Percentiles rank a stretch among this genome's conserved stretches.
phyloP scores from a whole-genome alignment of 2,888 invertebrate species.

The Melanargia galathea region DNA sequence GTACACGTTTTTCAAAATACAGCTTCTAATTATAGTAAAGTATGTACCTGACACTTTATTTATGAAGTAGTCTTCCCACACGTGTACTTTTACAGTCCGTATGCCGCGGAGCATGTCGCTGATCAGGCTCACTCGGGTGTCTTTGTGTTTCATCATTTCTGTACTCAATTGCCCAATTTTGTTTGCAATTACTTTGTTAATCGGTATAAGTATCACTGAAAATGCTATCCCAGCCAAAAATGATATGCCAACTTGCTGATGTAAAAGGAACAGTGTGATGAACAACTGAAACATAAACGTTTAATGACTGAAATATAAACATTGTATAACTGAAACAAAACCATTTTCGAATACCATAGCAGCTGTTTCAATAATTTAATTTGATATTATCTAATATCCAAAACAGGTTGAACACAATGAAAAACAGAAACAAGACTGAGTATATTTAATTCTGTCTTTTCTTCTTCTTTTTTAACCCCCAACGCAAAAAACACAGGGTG shows the following conservation, averaged over 20 bases:
- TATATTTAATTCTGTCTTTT: too few relatives aligned
- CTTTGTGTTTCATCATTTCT: conserved; percentile 95
- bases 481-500: too few relatives aligned
- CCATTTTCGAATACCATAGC: too few relatives aligned
- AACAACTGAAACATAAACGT: conserved; percentile 82
- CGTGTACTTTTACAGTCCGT: conserved; percentile 93
- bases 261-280: conserved; percentile 91
- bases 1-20: too few relatives aligned
- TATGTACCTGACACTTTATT: conserved; percentile 85
- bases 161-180: conserved; percentile 93
- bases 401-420: too few relatives aligned
- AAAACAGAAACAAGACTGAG: too few relatives aligned
- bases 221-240: conserved; percentile 95
- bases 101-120: conserved; percentile 94
- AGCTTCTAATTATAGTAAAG: neutral
- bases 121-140: conserved; percentile 92
- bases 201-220: conserved; percentile 93
- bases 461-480: too few relatives aligned
- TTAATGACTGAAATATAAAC: too few relatives aligned
- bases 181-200: conserved; percentile 94
- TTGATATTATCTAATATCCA: too few relatives aligned
- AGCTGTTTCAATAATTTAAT: too few relatives aligned
- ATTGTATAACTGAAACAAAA: too few relatives aligned
- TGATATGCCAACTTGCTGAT: conserved; percentile 93
- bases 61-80: conserved; percentile 96